These are phyloP conservation scores for Acrobasis repandana DNA, from an alignment of 2,888 invertebrate genomes.

Conservation along the genomic window DNA sequence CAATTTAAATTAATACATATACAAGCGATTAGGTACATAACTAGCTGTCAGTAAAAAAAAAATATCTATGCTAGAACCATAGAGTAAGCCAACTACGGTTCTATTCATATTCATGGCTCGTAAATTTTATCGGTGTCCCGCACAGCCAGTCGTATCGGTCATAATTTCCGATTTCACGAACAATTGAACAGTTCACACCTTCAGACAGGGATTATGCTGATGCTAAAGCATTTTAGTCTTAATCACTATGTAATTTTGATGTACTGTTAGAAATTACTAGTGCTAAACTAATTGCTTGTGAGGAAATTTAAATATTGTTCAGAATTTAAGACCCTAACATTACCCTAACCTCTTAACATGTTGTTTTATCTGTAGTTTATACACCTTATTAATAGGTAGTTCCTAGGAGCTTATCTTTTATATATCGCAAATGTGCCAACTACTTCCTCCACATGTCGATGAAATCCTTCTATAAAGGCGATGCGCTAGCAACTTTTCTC, in stretches of 20 bases:
- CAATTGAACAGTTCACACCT: constrained; percentile 68
- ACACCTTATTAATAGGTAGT: too few species aligned
- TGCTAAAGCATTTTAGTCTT: constrained; percentile 7
- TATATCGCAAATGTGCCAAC: too few species aligned
- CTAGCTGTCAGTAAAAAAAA: too few species aligned
- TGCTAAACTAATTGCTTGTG: background rate
- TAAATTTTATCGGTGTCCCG: constrained; percentile 64
- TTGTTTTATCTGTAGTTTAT: too few species aligned
- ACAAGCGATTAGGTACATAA: background rate
- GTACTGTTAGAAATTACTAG: background rate
- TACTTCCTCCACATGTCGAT: too few species aligned
- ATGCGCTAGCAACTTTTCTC: too few species aligned
- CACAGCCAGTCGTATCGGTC: constrained; percentile 59
- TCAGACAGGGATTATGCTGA: constrained; percentile 38
- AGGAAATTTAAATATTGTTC: too few species aligned
- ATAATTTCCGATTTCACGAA: constrained; percentile 79
- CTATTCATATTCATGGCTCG: constrained; percentile 58
- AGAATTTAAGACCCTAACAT: too few species aligned
- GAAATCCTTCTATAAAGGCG: too few species aligned
- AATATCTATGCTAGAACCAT: background rate
- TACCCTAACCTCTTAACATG: too few species aligned
- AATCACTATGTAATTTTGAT: background rate
- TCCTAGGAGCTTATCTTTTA: too few species aligned
- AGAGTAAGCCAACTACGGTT: background rate
- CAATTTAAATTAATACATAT: too few species aligned